phyloP scores from a whole-genome alignment of 2,888 invertebrate species.

The Heliconius ismenius region DNA sequence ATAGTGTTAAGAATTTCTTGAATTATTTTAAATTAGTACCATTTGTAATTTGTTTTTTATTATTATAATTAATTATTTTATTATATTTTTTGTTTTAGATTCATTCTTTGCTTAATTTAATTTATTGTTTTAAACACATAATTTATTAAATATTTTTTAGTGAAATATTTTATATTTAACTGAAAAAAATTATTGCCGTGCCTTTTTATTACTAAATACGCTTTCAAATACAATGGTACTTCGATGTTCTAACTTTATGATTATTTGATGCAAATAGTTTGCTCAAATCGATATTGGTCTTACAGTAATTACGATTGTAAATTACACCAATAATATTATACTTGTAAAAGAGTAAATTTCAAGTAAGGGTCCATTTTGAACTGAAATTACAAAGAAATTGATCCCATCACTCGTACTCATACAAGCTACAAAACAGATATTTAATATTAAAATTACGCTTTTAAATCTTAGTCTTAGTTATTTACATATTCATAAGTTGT shows the following conservation, averaged over 20 bases:
- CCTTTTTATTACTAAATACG: background rate
- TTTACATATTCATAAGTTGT: constrained; percentile 71
- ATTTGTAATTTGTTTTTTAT: background rate
- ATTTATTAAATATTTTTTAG: background rate
- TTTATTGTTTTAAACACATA: constrained; percentile 2
- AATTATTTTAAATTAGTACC: constrained; percentile 18
- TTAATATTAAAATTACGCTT: constrained; percentile 62
- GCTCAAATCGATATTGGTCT: constrained; percentile 35
- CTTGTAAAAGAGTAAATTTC: constrained; percentile 32
- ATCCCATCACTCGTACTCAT: constrained; percentile 72
- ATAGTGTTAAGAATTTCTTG: constrained; percentile 6
- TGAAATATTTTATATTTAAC: constrained; percentile 6
- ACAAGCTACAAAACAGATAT: constrained; percentile 64
- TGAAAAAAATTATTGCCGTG: constrained; percentile 5
- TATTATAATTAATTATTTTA: background rate
- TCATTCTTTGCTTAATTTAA: constrained; percentile 1
- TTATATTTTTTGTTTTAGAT: background rate
- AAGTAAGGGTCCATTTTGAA: constrained; percentile 43
- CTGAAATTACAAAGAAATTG: constrained; percentile 69
- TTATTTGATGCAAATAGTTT: constrained; percentile 26
- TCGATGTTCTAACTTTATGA: constrained; percentile 27
- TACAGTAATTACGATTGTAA: constrained; percentile 27
- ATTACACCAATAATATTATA: constrained; percentile 31
- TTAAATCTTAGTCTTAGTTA: constrained; percentile 61
- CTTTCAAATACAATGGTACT: constrained; percentile 16